Evolutionary conservation across 2,113 vertebrate genomes (phyloP), one percentile per base, ranked within the genome.

Genomic region (Sminthopsis crassicaudata): DNA sequence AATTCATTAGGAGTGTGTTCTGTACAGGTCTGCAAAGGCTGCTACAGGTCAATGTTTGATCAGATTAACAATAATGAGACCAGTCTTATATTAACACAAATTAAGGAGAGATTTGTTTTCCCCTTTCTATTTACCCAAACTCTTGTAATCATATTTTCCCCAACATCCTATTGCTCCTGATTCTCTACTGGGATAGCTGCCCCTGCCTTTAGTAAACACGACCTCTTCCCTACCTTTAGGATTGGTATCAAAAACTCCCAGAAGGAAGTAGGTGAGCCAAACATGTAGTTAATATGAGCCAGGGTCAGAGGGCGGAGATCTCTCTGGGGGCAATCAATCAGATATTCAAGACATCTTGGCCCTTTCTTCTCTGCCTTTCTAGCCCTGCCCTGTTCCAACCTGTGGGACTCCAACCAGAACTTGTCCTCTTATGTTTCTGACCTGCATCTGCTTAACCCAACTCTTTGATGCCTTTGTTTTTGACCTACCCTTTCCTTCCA

Each of bases 1-100:
- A 96, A 97, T 98, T 97, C 97, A 97, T 96, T 53, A 95, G 95
- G 14, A 91, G 53, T 92, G 2, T 91, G 95, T 94, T 84, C n/a
- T 84, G 67, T 95, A 50, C 94, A 92, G 95, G 97, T 94, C 95
- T 0, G 91, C 91, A 95, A 94, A 55, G 97, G 67, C 67, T 84
- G 67, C 67, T 84, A 84, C 97, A 92, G 95, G 96, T 76, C 95
- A 55, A 95, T 92, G 95, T 96, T 95, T 95, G 96, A 96, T 97
- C 95, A 96, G 97, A 97, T 97, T 96, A 98, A 91, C 10, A 0
- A 50, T 96, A 95, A 96, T 91, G 94, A 96, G 95, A 96, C 53
- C 94, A 92, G 97, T 95, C 95, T 89, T 95, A 93, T 95, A 96
- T 95, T 24, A 96, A 95, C 94, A 94, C 76, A 53, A 97, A 96